A percentile compares a stretch with the other conserved stretches of the same genome.
Evolutionary conservation across 2,113 vertebrate genomes (phyloP).

Genomic region (Cromileptes altivelis): DNA sequence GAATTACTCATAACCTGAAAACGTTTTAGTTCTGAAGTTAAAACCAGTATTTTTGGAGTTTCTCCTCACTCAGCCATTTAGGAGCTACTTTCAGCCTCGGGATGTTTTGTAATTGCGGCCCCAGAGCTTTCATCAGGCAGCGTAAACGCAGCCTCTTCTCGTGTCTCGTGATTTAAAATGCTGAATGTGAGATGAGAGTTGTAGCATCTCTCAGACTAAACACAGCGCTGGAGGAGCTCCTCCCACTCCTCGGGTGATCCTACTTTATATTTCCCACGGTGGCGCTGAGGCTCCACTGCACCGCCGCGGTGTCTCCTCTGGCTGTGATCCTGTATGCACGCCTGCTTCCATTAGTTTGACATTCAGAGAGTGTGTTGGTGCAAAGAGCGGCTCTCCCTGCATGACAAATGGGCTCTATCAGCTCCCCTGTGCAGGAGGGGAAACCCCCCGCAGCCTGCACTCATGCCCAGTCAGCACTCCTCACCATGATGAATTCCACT

Average conservation of each 20-base stretch:
- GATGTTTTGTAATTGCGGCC: neutral
- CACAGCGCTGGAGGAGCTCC: neutral
- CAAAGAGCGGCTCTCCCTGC: neutral
- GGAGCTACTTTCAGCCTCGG: neutral
- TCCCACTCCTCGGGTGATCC: neutral
- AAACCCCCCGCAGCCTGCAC: slow-evolving; percentile 38
- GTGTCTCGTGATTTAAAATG: neutral
- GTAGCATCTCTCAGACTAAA: neutral
- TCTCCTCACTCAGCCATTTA: too few relatives aligned
- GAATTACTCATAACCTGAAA: too few relatives aligned
- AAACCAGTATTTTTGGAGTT: neutral
- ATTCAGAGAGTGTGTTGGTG: slow-evolving; percentile 7
- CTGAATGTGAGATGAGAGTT: neutral
- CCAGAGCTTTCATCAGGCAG: neutral
- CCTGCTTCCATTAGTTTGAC: slow-evolving; percentile 2
- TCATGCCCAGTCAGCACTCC: slow-evolving; percentile 54
- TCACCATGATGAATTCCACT: slow-evolving; percentile 30
- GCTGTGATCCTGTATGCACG: neutral
- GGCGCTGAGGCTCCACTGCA: neutral
- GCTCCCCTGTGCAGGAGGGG: slow-evolving; percentile 21
- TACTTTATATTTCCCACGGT: neutral
- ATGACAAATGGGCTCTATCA: slow-evolving; percentile 62
- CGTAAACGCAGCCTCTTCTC: neutral
- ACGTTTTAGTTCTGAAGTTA: neutral
- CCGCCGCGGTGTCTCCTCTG: slow-evolving; percentile 1